A percentile compares a stretch with the other conserved stretches of the same genome.
These are phyloP conservation scores for Cerastis rubricosa DNA, from an alignment of 2,888 invertebrate species.

Conservation along the genomic window DNA sequence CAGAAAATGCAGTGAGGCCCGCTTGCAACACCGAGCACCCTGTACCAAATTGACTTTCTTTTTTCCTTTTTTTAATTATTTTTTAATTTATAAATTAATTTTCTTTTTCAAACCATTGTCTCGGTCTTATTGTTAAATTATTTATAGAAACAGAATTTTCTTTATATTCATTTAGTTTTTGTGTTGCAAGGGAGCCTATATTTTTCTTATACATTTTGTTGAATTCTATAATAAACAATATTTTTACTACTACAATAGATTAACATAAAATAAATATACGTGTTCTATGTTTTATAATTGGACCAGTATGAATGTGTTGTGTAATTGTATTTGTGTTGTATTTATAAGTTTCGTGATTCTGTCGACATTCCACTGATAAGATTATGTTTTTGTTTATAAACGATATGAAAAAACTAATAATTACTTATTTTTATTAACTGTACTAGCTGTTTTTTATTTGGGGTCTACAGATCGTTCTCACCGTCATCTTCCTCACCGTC, in stretches of 20 bases:
- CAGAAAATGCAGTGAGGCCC: neutral
- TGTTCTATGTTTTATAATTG: constrained; percentile 15
- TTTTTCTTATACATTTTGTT: neutral
- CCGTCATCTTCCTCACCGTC: neutral
- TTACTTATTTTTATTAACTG: constrained; percentile 48
- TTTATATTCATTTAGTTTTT: neutral
- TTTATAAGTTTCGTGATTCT: constrained; percentile 59
- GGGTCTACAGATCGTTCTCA: neutral
- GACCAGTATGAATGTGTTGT: constrained; percentile 35
- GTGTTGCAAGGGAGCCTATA: neutral
- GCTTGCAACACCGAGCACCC: neutral
- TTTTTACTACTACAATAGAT: neutral
- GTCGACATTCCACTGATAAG: constrained; percentile 62
- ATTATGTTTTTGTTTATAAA: constrained; percentile 33
- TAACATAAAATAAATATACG: constrained; percentile 10
- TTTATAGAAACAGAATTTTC: neutral
- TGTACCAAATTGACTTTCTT: too few relatives aligned
- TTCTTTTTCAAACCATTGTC: neutral
- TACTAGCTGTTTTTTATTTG: constrained; percentile 5
- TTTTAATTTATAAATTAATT: too few relatives aligned
- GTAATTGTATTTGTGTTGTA: constrained; percentile 25
- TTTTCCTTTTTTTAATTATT: too few relatives aligned
- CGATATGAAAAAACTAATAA: constrained; percentile 49
- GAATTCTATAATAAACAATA: neutral
- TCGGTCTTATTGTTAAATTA: neutral